These are phyloP conservation scores for Caenorhabditis japonica DNA, from an alignment of 2,888 invertebrate genomes.

Conservation along the genomic window DNA sequence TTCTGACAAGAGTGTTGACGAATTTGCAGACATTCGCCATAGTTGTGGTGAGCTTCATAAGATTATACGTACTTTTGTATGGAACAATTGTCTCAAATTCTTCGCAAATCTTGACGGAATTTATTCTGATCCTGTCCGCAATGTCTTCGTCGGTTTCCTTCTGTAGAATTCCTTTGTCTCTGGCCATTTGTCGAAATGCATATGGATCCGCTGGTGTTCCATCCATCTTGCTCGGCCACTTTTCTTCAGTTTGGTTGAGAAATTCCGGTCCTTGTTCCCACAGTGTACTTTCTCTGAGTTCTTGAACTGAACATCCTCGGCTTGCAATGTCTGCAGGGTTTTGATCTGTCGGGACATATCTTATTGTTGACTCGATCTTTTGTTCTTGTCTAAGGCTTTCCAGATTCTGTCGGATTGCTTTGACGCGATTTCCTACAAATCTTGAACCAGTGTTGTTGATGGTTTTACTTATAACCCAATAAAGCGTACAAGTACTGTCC, in stretches of 20 bases:
- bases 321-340: no score
- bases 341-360: slow-evolving; percentile 62
- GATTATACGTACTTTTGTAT: background rate
- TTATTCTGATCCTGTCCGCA: no score
- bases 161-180: no score
- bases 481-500: slow-evolving; percentile 33
- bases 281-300: slow-evolving; percentile 8
- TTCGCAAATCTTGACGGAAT: no score
- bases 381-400: no score
- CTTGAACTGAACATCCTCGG: slow-evolving; percentile 48
- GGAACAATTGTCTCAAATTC: slow-evolving; percentile 5
- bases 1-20: background rate
- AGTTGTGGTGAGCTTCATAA: background rate
- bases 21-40: background rate
- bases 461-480: slow-evolving; percentile 21
- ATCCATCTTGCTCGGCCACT: slow-evolving; percentile 4
- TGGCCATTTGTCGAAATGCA: background rate
- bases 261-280: slow-evolving; percentile 37
- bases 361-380: no score
- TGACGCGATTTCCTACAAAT: background rate
- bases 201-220: background rate
- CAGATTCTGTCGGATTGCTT: background rate
- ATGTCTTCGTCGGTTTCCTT: no score
- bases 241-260: background rate
- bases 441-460: background rate